These are phyloP conservation scores for Drosophila mulleri DNA, from an alignment of 2,888 invertebrate species.

Conservation along the genomic window DNA sequence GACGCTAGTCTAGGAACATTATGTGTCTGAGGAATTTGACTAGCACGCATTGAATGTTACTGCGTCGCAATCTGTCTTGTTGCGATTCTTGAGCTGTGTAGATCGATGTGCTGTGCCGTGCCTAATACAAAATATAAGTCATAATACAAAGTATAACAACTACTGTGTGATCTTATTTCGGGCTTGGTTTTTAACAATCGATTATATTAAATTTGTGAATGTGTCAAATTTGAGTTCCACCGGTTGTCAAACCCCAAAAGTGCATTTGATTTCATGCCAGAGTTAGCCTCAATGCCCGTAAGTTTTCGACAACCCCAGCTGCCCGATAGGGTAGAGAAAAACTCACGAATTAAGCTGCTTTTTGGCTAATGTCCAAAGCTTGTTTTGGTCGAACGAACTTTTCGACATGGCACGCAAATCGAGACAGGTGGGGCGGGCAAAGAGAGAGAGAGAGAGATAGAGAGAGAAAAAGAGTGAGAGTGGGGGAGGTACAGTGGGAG, in stretches of 20 bases:
- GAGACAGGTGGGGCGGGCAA: conserved; percentile 19
- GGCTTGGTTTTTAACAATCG: background rate
- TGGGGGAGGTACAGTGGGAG: background rate
- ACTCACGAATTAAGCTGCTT: conserved; percentile 46
- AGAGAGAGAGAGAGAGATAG: background rate
- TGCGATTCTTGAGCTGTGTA: too few relatives aligned
- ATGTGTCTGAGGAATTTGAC: too few relatives aligned
- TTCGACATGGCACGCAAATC: conserved; percentile 41
- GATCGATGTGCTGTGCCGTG: too few relatives aligned
- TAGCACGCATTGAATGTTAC: too few relatives aligned
- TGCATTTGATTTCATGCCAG: background rate
- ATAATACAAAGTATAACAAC: too few relatives aligned
- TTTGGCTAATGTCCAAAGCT: conserved; percentile 65
- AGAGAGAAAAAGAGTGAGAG: too few relatives aligned
- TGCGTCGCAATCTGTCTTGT: too few relatives aligned
- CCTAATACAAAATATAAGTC: too few relatives aligned
- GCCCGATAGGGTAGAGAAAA: background rate
- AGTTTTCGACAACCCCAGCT: background rate
- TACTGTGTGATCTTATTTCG: too few relatives aligned
- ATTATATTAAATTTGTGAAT: background rate
- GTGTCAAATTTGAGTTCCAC: background rate
- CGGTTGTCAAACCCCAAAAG: background rate
- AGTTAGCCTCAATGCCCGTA: background rate
- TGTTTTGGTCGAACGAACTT: conserved; percentile 50
- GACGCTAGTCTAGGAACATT: too few relatives aligned